Evolutionary conservation across 1,140 invertebrate genomes (phyloP).

Genomic region (Bombus vancouverensis): DNA sequence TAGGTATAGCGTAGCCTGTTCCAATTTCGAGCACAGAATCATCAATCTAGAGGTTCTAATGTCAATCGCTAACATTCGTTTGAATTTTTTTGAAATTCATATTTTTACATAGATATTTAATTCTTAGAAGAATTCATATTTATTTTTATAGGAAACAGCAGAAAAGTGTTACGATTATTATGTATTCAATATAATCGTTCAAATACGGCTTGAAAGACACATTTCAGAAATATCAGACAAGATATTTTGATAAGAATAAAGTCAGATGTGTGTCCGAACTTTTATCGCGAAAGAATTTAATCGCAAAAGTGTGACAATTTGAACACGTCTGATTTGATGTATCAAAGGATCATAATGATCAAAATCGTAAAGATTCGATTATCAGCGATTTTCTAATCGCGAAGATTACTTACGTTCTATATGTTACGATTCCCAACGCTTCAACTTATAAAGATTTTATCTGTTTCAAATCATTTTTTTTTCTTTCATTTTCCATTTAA

Average conservation of each 20-base stretch:
- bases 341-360: background rate
- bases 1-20: background rate
- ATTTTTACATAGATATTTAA: too few species aligned
- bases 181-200: too few species aligned
- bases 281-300: conserved; percentile 28
- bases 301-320: background rate
- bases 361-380: background rate
- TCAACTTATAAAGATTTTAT: background rate
- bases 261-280: background rate
- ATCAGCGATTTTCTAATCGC: conserved; percentile 6
- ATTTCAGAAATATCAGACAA: background rate
- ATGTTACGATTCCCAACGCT: background rate
- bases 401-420: background rate
- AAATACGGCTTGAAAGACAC: background rate
- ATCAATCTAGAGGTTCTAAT: too few species aligned
- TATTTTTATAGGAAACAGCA: too few species aligned
- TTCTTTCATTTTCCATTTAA: background rate
- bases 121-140: too few species aligned
- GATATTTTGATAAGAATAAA: conserved; percentile 15
- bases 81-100: too few species aligned
- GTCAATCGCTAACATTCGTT: too few species aligned
- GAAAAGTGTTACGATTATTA: too few species aligned
- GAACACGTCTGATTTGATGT: background rate
- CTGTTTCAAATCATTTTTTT: background rate
- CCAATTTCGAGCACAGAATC: background rate